Base-by-base conservation (phyloP, 64 coral and sea anemone species). In the Astreopora myriophthalma region DNA sequence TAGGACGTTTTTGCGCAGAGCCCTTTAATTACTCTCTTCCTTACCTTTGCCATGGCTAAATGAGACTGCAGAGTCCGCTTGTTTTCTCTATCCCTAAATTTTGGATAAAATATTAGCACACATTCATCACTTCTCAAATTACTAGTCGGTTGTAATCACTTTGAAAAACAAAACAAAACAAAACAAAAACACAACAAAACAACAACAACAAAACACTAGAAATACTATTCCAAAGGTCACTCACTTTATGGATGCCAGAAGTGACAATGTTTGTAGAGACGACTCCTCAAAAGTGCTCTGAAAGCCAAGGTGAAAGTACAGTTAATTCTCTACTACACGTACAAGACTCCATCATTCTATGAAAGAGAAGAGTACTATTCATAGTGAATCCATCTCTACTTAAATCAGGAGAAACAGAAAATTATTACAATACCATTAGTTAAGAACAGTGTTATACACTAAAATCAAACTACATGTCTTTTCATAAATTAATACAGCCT, bases 231-330 rank as follows among this genome's bases (percentile, higher is more conserved):
- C 51, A 55, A 20, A 31, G 12, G 13, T 24, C 20, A 71, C 62
- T 75, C 89, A 96, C 90, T 92, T 93, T 10, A 96, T 96, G 22
- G 95, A 77, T 74, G 95, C 91, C 49, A 96, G 46, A 34, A 96
- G 83, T 36, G 95, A 88, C 30, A 92, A 90, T 4, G 95, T 94
- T 73, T 96, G 95, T 25, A 94, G 79, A 10, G 78, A 75, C 66
- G 81, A 84, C 36, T 96, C 95, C 48, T 89, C 91, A 35, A 84
- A 86, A 10, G 48, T 22, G 9, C 79, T 24, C 11, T 85, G 68
- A 17, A 66, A 71, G 79, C 29, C 22, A 55, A 66, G n/a, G 17
- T 20, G 7, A n/a, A 85, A 24, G 16, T 13, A 85, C 12, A 73
- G 25, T n/a, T n/a, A n/a, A n/a, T n/a, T n/a, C n/a, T n/a, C n/a